Evolutionary conservation across 2,797 vertebrate species (phyloP).

Genomic region (Hyperoplus immaculatus): DNA sequence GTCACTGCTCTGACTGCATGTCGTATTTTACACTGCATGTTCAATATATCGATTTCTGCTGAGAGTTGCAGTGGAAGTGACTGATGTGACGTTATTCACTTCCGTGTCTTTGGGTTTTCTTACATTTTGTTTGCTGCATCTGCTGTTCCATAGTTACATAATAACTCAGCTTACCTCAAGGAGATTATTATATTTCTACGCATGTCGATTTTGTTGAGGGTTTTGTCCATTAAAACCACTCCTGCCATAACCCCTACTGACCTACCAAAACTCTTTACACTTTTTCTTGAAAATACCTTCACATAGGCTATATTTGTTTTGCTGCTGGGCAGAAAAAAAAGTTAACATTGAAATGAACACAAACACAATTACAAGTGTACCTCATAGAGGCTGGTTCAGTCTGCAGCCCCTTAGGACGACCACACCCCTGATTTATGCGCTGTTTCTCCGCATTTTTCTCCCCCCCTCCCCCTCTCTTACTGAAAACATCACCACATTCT

Average conservation of each 20-base stretch:
- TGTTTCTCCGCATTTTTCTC: conserved; percentile 50
- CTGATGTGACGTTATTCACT: background rate
- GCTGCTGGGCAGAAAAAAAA: background rate
- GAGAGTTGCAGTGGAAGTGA: conserved; percentile 1
- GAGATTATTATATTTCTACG: background rate
- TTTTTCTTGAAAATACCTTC: background rate
- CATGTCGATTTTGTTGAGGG: background rate
- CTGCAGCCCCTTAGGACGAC: conserved; percentile 46
- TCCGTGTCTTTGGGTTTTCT: background rate
- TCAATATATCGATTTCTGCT: conserved; percentile 29
- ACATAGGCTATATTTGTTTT: too few species aligned
- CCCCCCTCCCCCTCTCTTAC: background rate
- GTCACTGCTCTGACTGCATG: conserved; percentile 3
- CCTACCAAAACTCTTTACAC: too few species aligned
- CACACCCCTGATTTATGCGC: conserved; percentile 82
- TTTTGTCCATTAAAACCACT: background rate
- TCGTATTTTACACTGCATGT: background rate
- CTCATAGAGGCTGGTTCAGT: background rate
- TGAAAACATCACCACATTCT: background rate
- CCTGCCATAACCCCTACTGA: too few species aligned
- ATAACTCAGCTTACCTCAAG: background rate
- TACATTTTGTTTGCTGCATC: background rate
- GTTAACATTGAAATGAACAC: background rate
- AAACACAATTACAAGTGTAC: background rate
- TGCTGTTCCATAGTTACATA: background rate